Evolutionary conservation across 2,113 vertebrate genomes (phyloP), one percentile per base, ranked within the genome.

Genomic region (Alaudala cheleensis): DNA sequence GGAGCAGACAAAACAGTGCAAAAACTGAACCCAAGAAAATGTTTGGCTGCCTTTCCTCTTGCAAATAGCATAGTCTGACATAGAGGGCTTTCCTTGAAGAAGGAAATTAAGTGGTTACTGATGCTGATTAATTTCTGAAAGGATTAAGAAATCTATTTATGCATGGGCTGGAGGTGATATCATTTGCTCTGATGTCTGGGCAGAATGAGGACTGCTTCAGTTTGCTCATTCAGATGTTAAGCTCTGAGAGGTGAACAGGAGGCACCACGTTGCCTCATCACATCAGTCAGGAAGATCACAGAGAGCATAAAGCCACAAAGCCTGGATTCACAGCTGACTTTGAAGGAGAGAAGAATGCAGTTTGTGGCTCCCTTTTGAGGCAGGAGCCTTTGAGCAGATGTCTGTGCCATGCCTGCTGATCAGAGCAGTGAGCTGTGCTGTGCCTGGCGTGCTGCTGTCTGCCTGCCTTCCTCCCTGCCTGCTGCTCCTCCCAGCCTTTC

Each of bases 91-190:
- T 31, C 34, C 23, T 40, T 40, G 51, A 44, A 78, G 66, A 81
- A 90, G 86, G 82, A 92, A 94, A 53, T 51, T 4, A 28, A 92
- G 77, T 3, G 13, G 74, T 92, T 91, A 77, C 82, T 71, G 85
- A 40, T 37, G 44, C 44, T 54, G 82, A 88, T 84, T 92, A 88
- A 45, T 93, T 96, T 90, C 81, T 88, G 66, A 47, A 90, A 83
- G 76, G 45, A 54, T 22, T 50, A 47, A 88, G 37, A 66, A 87
- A 64, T 67, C 28, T 94, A 47, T 92, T 93, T 83, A 61, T 78
- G 20, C 1, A 1, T 26, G 49, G 82, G 60, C 67, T 92, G 34
- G 21, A 60, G 67, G 40, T 83, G 87, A 88, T 91, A 81, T 50
- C 2, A 24, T 65, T 90, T 83, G 72, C 33, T 90, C 62, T 82